These are phyloP conservation scores for Acholoe squamosa DNA, from an alignment of 2,888 invertebrate species.

Conservation along the genomic window DNA sequence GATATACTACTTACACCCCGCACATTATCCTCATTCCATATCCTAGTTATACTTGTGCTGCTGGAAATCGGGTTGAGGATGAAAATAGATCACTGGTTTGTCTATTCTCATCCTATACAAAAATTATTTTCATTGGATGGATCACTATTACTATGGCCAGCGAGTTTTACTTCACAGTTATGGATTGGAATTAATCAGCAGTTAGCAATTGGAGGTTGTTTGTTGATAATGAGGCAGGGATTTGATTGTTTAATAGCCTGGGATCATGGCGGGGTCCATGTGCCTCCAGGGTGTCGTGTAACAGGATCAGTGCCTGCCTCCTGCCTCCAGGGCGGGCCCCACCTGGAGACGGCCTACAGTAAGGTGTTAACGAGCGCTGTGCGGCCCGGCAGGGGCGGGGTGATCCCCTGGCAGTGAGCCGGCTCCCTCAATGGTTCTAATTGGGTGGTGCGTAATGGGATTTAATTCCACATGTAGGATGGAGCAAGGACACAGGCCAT, in stretches of 20 bases:
- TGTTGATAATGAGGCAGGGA: not conserved
- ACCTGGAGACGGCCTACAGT: not conserved
- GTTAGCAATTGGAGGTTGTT: not conserved
- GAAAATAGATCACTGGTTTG: no score
- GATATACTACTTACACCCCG: no score
- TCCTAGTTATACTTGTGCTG: no score
- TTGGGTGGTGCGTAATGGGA: not conserved
- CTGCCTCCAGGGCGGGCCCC: not conserved
- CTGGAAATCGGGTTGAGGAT: no score
- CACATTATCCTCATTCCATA: no score
- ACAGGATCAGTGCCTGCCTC: not conserved
- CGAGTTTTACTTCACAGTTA: no score
- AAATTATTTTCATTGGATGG: no score
- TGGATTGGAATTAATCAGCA: no score
- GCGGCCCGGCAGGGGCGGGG: constrained; percentile 25
- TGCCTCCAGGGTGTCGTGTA: not conserved
- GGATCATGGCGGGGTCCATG: not conserved
- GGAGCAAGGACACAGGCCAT: not conserved
- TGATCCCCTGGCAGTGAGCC: not conserved
- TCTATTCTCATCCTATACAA: no score
- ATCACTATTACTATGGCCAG: no score
- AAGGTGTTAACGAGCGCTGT: constrained; percentile 7
- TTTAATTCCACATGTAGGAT: not conserved
- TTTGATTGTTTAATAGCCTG: not conserved
- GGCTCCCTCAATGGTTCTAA: not conserved